A percentile compares a stretch with the other conserved stretches of the same genome.
phyloP scores from a whole-genome alignment of 2,888 invertebrate genomes.

The Stictocephala bisonia region DNA sequence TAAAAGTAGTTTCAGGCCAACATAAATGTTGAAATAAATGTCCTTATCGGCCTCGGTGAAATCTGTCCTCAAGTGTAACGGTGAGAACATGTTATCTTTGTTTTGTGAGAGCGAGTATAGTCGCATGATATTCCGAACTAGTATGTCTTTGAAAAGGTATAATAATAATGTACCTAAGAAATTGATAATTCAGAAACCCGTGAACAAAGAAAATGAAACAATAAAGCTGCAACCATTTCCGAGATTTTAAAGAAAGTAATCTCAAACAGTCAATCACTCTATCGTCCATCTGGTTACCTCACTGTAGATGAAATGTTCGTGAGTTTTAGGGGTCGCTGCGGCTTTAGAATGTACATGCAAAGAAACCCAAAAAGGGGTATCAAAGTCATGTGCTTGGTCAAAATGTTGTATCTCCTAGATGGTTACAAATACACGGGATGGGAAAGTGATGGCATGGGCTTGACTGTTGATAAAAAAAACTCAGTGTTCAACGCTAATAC shows the following conservation, averaged over 20 bases:
- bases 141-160: background rate
- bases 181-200: conserved; percentile 4
- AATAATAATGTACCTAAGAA: background rate
- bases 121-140: background rate
- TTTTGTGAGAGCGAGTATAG: conserved; percentile 4
- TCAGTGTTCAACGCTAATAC: too few relatives aligned
- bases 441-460: conserved; percentile 5
- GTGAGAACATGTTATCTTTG: conserved; percentile 1
- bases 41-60: background rate
- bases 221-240: conserved; percentile 2
- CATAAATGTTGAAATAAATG: background rate
- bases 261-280: conserved; percentile 17
- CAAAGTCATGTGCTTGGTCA: conserved; percentile 4
- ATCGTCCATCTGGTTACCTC: background rate
- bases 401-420: background rate
- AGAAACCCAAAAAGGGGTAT: background rate
- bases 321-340: background rate
- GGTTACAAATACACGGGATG: conserved; percentile 1
- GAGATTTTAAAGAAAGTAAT: conserved; percentile 7
- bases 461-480: background rate
- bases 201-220: background rate
- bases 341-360: conserved; percentile 1
- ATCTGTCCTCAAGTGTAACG: conserved; percentile 2
- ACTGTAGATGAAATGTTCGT: conserved; percentile 14
- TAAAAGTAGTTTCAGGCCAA: conserved; percentile 3